Percentiles rank a stretch among this genome's conserved stretches.
Evolutionary conservation across 2,888 invertebrate genomes (phyloP).

Genomic region (Synanthedon myopaeformis): DNA sequence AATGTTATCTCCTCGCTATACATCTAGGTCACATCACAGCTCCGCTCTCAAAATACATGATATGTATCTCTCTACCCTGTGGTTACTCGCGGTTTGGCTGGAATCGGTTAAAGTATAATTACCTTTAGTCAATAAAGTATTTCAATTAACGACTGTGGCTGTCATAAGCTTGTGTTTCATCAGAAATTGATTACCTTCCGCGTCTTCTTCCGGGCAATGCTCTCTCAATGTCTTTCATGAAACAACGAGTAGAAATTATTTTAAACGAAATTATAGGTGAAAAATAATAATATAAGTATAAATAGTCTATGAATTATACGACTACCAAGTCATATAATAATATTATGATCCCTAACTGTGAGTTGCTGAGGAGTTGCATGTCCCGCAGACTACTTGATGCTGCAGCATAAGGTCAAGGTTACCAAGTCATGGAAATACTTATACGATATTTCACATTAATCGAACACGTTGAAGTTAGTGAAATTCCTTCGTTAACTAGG

Average conservation of each 20-base stretch:
- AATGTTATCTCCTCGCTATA: constrained; percentile 19
- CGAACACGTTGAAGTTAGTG: too few species aligned
- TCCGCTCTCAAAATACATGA: constrained; percentile 27
- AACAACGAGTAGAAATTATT: background rate
- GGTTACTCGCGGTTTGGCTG: constrained; percentile 26
- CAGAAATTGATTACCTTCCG: constrained; percentile 11
- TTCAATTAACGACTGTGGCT: constrained; percentile 26
- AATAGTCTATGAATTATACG: too few species aligned
- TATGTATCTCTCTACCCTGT: constrained; percentile 30
- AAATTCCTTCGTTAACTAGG: too few species aligned
- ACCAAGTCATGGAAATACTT: too few species aligned
- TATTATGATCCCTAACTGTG: too few species aligned
- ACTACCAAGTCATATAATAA: too few species aligned
- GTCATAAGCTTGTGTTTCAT: constrained; percentile 11
- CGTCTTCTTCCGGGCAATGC: constrained; percentile 1
- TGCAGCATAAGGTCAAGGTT: too few species aligned
- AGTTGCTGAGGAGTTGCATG: too few species aligned
- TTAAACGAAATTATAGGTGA: background rate
- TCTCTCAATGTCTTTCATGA: background rate
- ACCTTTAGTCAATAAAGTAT: constrained; percentile 32
- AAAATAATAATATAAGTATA: too few species aligned
- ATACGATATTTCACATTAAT: too few species aligned
- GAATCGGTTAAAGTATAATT: constrained; percentile 29
- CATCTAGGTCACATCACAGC: constrained; percentile 39
- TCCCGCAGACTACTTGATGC: too few species aligned